These are phyloP conservation scores for Lepus townsendii DNA, from an alignment of 2,797 vertebrate genomes.

Conservation along the genomic window DNA sequence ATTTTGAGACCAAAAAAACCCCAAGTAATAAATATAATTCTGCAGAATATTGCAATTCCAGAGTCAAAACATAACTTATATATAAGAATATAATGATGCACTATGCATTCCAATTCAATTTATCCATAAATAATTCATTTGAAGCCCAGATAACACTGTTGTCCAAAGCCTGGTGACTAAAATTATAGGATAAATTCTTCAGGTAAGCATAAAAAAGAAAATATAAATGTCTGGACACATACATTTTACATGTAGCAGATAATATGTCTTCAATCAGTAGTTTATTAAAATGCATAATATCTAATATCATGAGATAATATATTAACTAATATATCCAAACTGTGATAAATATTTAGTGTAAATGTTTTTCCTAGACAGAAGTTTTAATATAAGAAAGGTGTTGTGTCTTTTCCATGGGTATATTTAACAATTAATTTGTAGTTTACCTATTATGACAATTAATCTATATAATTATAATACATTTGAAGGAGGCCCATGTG, in stretches of 20 bases:
- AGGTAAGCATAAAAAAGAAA: background rate
- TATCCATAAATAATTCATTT: slow-evolving; percentile 6
- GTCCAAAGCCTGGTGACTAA: background rate
- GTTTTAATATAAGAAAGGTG: background rate
- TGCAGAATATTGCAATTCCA: background rate
- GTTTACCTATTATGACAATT: background rate
- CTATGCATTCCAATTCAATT: background rate
- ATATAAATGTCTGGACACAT: background rate
- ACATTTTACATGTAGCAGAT: background rate
- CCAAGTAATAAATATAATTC: background rate
- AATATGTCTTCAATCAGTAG: background rate
- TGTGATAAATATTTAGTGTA: background rate
- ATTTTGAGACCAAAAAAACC: background rate
- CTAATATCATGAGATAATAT: background rate
- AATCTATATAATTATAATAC: background rate
- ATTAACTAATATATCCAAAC: background rate
- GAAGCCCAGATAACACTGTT: background rate
- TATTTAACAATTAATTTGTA: background rate
- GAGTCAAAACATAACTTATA: slow-evolving; percentile 23
- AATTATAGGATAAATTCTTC: slow-evolving; percentile 1
- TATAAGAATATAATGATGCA: background rate
- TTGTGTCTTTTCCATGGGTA: background rate
- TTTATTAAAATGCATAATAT: slow-evolving; percentile 6
- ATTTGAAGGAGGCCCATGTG: background rate
- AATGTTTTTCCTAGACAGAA: background rate